A percentile compares a stretch with the other conserved stretches of the same genome.
These are phyloP conservation scores for Premnoplex brunnescens DNA, from an alignment of 2,797 vertebrate genomes.

Conservation along the genomic window DNA sequence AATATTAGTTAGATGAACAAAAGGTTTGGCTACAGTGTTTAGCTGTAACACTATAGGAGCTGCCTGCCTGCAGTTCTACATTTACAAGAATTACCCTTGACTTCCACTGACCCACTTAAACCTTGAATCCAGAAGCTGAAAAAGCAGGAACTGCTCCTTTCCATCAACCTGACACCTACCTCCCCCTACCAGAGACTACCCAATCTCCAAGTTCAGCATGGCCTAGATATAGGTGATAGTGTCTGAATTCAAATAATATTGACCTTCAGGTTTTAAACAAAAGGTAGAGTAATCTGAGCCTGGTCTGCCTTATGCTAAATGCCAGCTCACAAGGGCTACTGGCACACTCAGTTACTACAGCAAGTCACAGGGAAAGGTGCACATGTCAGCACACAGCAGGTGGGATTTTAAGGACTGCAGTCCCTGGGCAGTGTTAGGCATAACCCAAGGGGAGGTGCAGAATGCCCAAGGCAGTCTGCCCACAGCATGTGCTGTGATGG, in stretches of 20 bases:
- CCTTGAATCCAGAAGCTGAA: background rate
- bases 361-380: background rate
- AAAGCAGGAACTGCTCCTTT: background rate
- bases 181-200: background rate
- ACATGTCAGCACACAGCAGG: background rate
- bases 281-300: background rate
- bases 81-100: background rate
- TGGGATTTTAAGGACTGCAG: background rate
- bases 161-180: background rate
- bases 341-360: background rate
- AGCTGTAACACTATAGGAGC: background rate
- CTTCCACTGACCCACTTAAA: background rate
- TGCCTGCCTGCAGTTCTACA: background rate
- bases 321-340: background rate
- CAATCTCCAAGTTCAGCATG: background rate
- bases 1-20: background rate
- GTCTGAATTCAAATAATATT: background rate
- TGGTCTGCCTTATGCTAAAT: background rate
- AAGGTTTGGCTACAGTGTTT: background rate
- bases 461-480: background rate
- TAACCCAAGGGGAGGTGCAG: background rate
- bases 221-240: background rate
- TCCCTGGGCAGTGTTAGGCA: background rate
- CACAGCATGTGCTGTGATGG: rapidly evolving
- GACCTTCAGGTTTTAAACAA: background rate